Base-by-base conservation (phyloP, 2,888 invertebrate species). In the Teinopalpus imperialis region DNA sequence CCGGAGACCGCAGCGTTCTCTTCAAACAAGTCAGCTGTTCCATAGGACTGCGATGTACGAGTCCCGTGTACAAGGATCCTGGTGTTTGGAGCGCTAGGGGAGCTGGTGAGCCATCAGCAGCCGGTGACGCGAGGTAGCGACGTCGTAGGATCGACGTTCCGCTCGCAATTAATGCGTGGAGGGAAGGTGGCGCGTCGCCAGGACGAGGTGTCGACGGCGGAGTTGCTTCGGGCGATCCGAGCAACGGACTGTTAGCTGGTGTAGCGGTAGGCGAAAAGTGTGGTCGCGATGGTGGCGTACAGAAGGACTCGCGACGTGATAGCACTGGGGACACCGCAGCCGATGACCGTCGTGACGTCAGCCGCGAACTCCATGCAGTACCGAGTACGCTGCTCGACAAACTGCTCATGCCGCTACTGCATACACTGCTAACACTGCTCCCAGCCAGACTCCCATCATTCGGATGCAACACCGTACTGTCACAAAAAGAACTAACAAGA, bases 401-500 rank as follows among this genome's bases (percentile, higher is more conserved):
- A 27, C 91, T 91, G 59, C 90, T 90, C 66, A 91, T 89, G 39
- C 90, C 90, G 63, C 91, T 91, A 52, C 90, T 90, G 59, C 89
- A 90, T 18, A 91, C 81, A 64, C 91, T 92, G 58, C 90, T 81
- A 26, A 93, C 92, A 51, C 91, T 90, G 44, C 92, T 93, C 44
- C 93, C 93, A 31, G 92, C 91, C 49, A 92, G 86, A 44, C 93
- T 93, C 49, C 94, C 94, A 75, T 97, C 97, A 72, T 96, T 96
- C 0, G 97, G 97, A 81, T 97, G 97, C 81, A 96, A 90, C 8
- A 97, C 95, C 49, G 94, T 95, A 69, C 97, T 95, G 71, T 49
- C 45, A 62, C 54, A 34, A 7, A 48, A 41, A 41, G 20, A 45
- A 54, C 52, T 39, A 42, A 8, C 24, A 9, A 30, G 18, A 50